phyloP scores from a whole-genome alignment of 2,888 invertebrate genomes.

The Leptogaster cylindrica region DNA sequence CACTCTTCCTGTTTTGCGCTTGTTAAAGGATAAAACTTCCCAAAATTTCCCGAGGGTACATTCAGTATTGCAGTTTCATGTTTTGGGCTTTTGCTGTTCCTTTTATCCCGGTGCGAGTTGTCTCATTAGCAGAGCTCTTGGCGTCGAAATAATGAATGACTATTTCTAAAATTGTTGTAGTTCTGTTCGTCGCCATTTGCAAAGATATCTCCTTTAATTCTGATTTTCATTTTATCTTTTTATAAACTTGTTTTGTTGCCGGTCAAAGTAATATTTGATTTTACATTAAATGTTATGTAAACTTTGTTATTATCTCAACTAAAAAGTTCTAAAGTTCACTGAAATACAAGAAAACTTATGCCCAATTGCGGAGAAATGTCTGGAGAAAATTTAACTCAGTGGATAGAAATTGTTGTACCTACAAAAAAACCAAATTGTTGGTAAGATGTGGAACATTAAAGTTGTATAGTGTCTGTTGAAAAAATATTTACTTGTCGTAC shows the following conservation, averaged over 20 bases:
- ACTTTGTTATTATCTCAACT: no score
- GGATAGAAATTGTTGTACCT: no score
- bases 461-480: no score
- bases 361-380: background rate
- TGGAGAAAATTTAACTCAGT: no score
- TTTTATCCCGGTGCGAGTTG: constrained; percentile 31
- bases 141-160: constrained; percentile 28
- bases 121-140: constrained; percentile 31
- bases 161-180: background rate
- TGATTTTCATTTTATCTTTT: no score
- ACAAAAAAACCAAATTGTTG: no score
- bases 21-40: constrained; percentile 36
- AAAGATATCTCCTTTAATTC: background rate
- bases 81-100: constrained; percentile 28
- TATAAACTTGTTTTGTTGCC: no score
- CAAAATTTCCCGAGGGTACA: constrained; percentile 38
- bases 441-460: no score
- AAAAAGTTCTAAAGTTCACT: no score
- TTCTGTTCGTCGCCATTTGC: background rate
- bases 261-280: background rate
- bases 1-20: constrained; percentile 37
- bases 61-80: constrained; percentile 40
- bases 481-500: no score
- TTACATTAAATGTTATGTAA: no score
- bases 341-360: background rate